Evolutionary conservation across 2,113 vertebrate genomes (phyloP).

Genomic region (Echinops telfairi): DNA sequence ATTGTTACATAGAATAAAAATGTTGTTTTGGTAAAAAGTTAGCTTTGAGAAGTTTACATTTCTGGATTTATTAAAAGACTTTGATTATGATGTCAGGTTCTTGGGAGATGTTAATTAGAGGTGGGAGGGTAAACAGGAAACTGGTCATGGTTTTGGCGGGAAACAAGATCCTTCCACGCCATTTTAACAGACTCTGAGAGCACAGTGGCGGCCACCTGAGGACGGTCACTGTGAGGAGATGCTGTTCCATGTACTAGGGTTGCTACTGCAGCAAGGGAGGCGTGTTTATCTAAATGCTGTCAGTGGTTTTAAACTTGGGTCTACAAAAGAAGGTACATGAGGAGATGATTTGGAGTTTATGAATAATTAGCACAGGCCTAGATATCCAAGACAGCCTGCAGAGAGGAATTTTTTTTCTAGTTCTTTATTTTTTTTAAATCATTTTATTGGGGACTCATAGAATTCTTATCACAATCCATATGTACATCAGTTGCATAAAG

Average conservation of each 20-base stretch:
- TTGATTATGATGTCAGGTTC: background rate
- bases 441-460: too few species aligned
- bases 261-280: background rate
- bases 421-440: too few species aligned
- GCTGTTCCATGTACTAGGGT: background rate
- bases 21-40: background rate
- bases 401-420: background rate
- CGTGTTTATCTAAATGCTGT: background rate
- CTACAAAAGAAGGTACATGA: background rate
- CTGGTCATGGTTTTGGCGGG: background rate
- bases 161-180: background rate
- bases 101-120: background rate
- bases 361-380: slow-evolving; percentile 1
- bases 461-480: too few species aligned
- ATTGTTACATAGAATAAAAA: background rate
- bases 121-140: background rate
- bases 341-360: background rate
- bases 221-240: background rate
- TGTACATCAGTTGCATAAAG: too few species aligned
- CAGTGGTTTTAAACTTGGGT: background rate
- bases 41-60: background rate
- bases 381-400: background rate
- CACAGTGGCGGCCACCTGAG: background rate
- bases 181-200: background rate
- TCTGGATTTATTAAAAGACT: background rate